Evolutionary conservation across 2,797 vertebrate species (phyloP).

Genomic region (Chlorospingus flavigularis): DNA sequence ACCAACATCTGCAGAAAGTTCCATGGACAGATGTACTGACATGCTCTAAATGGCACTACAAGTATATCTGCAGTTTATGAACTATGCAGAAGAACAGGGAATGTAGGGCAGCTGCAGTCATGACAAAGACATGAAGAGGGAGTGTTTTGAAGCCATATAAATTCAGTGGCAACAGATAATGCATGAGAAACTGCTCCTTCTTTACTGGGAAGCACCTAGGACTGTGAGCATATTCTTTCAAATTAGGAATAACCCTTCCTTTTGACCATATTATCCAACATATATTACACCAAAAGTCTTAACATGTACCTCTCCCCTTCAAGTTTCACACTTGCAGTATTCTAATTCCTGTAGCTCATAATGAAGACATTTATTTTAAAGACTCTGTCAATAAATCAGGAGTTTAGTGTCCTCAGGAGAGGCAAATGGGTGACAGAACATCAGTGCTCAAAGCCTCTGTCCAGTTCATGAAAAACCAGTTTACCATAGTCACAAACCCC

Average conservation of each 20-base stretch:
- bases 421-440: background rate
- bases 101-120: background rate
- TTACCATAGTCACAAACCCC: background rate
- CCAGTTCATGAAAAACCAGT: background rate
- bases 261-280: background rate
- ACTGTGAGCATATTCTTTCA: background rate
- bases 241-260: background rate
- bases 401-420: background rate
- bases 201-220: background rate
- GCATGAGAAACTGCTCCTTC: background rate
- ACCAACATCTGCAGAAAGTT: background rate
- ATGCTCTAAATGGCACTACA: background rate
- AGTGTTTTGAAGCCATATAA: background rate
- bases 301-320: background rate
- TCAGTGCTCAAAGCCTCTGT: background rate
- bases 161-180: background rate
- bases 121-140: background rate
- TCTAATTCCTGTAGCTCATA: background rate
- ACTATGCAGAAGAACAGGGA: background rate
- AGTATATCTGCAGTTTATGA: background rate
- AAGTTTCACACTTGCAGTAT: background rate
- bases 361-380: constrained; percentile 30
- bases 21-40: fast-evolving
- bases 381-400: constrained; percentile 28
- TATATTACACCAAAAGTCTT: background rate